Evolutionary conservation across 2,888 invertebrate genomes (phyloP).

Genomic region (Allacma fusca): DNA sequence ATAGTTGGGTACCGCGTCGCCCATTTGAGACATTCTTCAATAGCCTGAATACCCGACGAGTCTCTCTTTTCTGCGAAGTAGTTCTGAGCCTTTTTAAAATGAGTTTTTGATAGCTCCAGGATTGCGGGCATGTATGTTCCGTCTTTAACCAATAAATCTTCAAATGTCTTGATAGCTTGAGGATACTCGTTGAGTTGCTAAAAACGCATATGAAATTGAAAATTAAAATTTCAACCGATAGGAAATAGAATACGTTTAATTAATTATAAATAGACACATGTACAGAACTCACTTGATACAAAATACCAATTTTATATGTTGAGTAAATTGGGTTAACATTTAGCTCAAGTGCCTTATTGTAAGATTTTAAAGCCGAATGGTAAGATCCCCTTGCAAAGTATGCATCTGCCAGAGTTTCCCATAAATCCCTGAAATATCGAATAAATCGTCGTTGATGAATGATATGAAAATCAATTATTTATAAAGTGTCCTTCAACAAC

Average conservation of each 20-base stretch:
- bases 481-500: too few relatives aligned
- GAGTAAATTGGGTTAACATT: conserved; percentile 74
- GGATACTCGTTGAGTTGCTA: conserved; percentile 73
- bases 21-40: conserved; percentile 73
- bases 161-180: conserved; percentile 77
- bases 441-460: too few relatives aligned
- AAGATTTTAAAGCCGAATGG: conserved; percentile 87
- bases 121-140: conserved; percentile 75
- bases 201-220: conserved; percentile 34
- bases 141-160: conserved; percentile 69
- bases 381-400: conserved; percentile 89
- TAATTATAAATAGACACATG: too few relatives aligned
- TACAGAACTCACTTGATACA: conserved; percentile 69
- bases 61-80: conserved; percentile 74
- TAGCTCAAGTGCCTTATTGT: conserved; percentile 77
- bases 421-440: conserved; percentile 69
- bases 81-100: conserved; percentile 75
- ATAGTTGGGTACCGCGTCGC: conserved; percentile 46
- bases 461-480: too few relatives aligned
- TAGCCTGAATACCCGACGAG: conserved; percentile 76
- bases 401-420: conserved; percentile 91
- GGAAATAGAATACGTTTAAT: conserved; percentile 20
- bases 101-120: conserved; percentile 84
- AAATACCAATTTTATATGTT: conserved; percentile 77
- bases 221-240: neutral